These are phyloP conservation scores for Pseudomyrmex flavicornis DNA, from an alignment of 1,140 invertebrate species.

Conservation along the genomic window DNA sequence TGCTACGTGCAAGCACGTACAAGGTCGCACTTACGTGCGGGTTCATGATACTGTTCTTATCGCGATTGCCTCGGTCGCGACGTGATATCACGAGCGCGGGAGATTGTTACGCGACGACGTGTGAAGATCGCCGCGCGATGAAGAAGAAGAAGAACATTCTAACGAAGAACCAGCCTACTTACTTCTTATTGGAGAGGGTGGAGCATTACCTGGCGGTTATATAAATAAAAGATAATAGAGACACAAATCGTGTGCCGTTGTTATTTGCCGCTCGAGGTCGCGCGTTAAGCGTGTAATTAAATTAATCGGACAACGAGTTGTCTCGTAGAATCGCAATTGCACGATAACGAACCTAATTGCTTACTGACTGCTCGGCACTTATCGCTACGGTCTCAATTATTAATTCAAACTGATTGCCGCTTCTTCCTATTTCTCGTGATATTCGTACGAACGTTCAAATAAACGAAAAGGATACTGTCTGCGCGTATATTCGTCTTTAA, in stretches of 20 bases:
- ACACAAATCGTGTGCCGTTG: neutral
- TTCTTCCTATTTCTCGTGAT: neutral
- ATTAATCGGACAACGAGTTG: constrained; percentile 38
- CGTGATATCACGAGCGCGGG: constrained; percentile 23
- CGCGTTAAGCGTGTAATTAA: constrained; percentile 39
- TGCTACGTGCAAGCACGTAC: constrained; percentile 28
- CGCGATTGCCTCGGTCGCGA: constrained; percentile 36
- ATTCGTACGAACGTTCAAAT: neutral
- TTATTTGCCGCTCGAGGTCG: constrained; percentile 15
- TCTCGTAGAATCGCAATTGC: constrained; percentile 67
- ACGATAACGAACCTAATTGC: constrained; percentile 64
- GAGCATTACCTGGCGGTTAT: constrained; percentile 38
- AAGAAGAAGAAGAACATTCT: neutral
- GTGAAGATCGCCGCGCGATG: constrained; percentile 29
- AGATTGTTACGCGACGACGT: constrained; percentile 27
- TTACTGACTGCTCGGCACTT: constrained; percentile 18
- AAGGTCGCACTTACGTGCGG: constrained; percentile 26
- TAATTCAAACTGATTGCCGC: constrained; percentile 8
- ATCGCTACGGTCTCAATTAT: neutral
- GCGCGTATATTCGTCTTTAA: neutral
- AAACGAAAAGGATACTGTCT: neutral
- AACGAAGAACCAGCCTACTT: neutral
- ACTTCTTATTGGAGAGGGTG: neutral
- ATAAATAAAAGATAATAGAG: constrained; percentile 46
- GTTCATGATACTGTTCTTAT: constrained; percentile 57